Evolutionary conservation across 2,888 invertebrate genomes (phyloP), one percentile per base, ranked within the genome.

Genomic region (Phaedon cochleariae): DNA sequence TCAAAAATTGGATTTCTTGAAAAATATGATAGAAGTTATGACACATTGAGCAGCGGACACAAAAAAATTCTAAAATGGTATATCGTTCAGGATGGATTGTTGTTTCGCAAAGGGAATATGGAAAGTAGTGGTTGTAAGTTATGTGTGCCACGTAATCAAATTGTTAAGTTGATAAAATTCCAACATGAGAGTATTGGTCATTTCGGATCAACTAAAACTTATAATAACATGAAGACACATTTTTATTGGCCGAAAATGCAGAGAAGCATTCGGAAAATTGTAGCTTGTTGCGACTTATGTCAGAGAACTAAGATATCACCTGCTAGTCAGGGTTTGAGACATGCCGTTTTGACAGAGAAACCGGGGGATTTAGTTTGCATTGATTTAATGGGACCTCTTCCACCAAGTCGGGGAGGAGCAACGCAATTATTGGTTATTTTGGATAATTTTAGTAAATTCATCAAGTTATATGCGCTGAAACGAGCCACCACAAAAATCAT

Each of bases 341-440:
- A 57, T 10, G 57, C 67, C 1, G 59, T 73, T 12, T 18, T 68
- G 5, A 59, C 64, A 4, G 46, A 51, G 6, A 15, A 29, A 12
- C 60, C 66, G 1, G 70, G 70, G 10, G 67, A 74, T 21, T 52
- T 75, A 17, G 68, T 74, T 7, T 59, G 65, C 7, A 63, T 72
- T 1, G 75, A 73, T 72, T 72, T 4, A 18, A 41, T 26, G 26
- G 26, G 26, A 7, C 26, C 26, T 5, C 26, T 26, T 26, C 26
- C 26, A 26, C 26, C 4, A 15, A 54, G 67, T 3, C 53, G 68
- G 6, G 68, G 58, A 18, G 59, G 65, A 2, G 68, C 68, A 1
- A 60, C 70, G 5, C 34, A 66, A 73, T 22, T 73, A 26, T 26
- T 26, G 26, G 26, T 26, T 26, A 26, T 26, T 7, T 3, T 26